Percentiles rank a stretch among this genome's conserved stretches.
Conservation (phyloP, 2,113 vertebrate species). For the Corythornis cristatus region DNA sequence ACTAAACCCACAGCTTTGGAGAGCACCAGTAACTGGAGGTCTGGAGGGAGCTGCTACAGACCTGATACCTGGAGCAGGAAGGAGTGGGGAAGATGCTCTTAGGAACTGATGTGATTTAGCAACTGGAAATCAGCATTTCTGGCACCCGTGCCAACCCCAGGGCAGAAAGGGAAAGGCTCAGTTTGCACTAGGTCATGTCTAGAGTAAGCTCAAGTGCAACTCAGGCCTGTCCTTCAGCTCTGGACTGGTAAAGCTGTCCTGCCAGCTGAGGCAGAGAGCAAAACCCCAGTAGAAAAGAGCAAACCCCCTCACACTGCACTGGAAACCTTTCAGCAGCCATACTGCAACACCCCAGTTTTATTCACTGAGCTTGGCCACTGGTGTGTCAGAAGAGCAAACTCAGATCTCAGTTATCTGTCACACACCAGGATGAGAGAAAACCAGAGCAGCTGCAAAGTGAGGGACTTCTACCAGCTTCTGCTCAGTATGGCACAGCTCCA, state of each 20-base stretch:
- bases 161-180: not conserved
- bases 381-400: not conserved
- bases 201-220: not conserved
- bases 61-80: not conserved
- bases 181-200: not conserved
- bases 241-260: not conserved
- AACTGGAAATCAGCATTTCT: not conserved
- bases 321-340: not conserved
- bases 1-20: not conserved
- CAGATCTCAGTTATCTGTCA: not conserved
- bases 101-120: not conserved
- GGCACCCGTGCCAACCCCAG: not conserved
- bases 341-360: not conserved
- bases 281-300: not conserved
- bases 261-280: fast-evolving
- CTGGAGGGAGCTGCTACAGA: not conserved
- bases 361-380: not conserved
- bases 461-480: not conserved
- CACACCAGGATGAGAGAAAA: not conserved
- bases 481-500: not conserved
- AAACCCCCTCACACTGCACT: not conserved
- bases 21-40: not conserved
- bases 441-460: not conserved
- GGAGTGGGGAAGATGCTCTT: not conserved
- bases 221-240: not conserved